phyloP scores from a whole-genome alignment of 1,140 invertebrate genomes.

The Conus ventricosus region DNA sequence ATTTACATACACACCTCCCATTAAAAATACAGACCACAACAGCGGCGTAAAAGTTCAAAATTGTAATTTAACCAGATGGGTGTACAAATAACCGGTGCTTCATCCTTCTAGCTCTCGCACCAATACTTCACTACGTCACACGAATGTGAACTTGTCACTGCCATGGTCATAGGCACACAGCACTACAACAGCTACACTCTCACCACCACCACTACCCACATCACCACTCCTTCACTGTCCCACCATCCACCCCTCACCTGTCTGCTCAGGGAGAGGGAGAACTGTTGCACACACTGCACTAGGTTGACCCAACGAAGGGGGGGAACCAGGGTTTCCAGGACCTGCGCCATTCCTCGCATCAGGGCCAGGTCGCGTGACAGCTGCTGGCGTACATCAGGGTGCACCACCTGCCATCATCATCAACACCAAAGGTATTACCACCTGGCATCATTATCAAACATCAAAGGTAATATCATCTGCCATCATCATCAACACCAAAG shows the following conservation, averaged over 20 bases:
- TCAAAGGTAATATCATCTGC: no score
- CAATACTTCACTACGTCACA: background rate
- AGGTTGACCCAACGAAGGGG: conserved; percentile 73
- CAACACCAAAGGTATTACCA: background rate
- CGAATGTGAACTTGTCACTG: background rate
- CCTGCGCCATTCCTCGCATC: conserved; percentile 70
- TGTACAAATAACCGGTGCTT: no score
- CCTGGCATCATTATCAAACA: no score
- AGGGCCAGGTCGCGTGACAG: conserved; percentile 75
- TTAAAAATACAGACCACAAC: no score
- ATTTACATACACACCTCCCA: no score
- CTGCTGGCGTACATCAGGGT: conserved; percentile 72
- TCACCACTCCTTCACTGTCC: no score
- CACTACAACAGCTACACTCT: background rate
- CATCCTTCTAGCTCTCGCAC: no score
- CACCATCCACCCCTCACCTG: conserved; percentile 69
- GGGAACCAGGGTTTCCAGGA: conserved; percentile 68
- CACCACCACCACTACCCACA: background rate
- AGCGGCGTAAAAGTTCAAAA: no score
- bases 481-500: no score
- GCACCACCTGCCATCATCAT: conserved; percentile 59
- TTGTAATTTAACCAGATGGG: no score
- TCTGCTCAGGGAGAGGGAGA: conserved; percentile 74
- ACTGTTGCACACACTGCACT: conserved; percentile 76
- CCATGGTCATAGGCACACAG: background rate